Evolutionary conservation across 2,888 invertebrate species (phyloP).

Genomic region (Deroplatys truncata): DNA sequence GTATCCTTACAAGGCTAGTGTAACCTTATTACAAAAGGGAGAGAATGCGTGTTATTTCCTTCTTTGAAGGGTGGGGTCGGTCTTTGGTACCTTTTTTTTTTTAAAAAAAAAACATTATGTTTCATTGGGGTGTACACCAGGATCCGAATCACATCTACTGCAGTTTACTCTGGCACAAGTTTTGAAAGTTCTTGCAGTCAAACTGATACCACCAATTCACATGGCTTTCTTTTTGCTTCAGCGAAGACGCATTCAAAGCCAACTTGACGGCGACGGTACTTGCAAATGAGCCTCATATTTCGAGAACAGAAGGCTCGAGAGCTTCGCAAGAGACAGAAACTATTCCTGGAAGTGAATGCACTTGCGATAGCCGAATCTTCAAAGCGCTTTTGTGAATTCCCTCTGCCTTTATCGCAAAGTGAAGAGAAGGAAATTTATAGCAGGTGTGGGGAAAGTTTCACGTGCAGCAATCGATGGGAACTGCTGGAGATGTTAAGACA

Average conservation of each 20-base stretch:
- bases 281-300: neutral
- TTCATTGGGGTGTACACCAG: no score
- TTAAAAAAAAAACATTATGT: no score
- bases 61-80: no score
- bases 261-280: neutral
- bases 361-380: neutral
- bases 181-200: no score
- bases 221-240: neutral
- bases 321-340: neutral
- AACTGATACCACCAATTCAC: neutral
- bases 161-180: no score
- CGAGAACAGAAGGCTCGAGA: neutral
- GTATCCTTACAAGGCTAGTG: no score
- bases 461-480: neutral
- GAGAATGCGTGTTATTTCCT: no score
- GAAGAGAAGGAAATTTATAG: neutral
- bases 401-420: neutral
- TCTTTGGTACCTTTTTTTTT: no score
- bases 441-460: neutral
- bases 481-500: neutral
- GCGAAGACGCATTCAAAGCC: neutral
- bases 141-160: no score
- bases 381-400: neutral
- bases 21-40: no score
- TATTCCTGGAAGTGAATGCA: neutral